Evolutionary conservation across 2,888 invertebrate genomes (phyloP).

Genomic region (Cabera pusaria): DNA sequence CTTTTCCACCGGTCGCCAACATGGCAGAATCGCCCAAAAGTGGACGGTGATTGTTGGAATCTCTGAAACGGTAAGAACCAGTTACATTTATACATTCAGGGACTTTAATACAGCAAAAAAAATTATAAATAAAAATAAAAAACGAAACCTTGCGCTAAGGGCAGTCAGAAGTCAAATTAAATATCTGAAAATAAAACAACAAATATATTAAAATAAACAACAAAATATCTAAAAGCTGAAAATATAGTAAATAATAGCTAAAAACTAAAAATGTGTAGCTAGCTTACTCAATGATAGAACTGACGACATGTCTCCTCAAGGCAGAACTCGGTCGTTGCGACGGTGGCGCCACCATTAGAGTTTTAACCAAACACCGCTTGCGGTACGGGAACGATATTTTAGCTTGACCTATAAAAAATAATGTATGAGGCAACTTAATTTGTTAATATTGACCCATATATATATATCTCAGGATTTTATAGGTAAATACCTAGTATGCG

Average conservation of each 20-base stretch:
- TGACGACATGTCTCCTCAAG: constrained; percentile 91
- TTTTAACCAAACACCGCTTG: constrained; percentile 92
- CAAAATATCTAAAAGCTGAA: too few species aligned
- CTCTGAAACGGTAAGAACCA: constrained; percentile 76
- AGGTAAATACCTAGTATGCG: too few species aligned
- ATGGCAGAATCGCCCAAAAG: constrained; percentile 96
- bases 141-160: constrained; percentile 18
- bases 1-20: constrained; percentile 90
- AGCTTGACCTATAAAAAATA: too few species aligned
- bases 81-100: background rate
- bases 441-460: too few species aligned
- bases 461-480: too few species aligned
- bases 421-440: too few species aligned
- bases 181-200: constrained; percentile 20
- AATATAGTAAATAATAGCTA: too few species aligned
- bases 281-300: constrained; percentile 87
- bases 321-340: constrained; percentile 91
- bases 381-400: constrained; percentile 85
- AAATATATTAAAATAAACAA: too few species aligned
- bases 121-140: constrained; percentile 36
- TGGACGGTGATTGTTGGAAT: constrained; percentile 95
- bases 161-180: constrained; percentile 13
- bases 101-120: constrained; percentile 30
- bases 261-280: too few species aligned
- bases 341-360: constrained; percentile 92